Evolutionary conservation across 2,888 invertebrate species (phyloP), one percentile per base, ranked within the genome.

Genomic region (Zaprionus lineosus): DNA sequence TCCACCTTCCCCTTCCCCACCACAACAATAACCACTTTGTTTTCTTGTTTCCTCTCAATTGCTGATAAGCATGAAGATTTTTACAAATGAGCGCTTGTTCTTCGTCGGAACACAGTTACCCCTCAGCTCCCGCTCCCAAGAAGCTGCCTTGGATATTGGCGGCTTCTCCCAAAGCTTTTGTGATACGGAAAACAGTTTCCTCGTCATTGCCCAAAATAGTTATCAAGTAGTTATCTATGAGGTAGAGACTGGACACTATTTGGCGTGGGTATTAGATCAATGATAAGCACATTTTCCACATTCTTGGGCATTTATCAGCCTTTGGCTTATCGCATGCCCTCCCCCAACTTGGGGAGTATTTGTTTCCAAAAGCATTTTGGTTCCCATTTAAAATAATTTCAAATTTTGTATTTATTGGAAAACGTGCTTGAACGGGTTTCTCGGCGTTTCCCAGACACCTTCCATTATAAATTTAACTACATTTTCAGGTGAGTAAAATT

Each of bases 21-120:
- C n/a, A n/a, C n/a, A n/a, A n/a, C n/a, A n/a, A n/a, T n/a, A n/a
- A n/a, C n/a, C n/a, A n/a, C n/a, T 5, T 6, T 1, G 0, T 33
- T 14, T 56, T 40, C 12, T 51, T 36, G 29, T 37, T 43, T 50
- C 8, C 8, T 5, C 31, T 55, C 21, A 19, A 41, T 56, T 51
- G 43, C 55, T 79, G 75, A 79, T 78, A 78, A 78, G 37, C 46
- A 37, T 11, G 16, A 43, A 71, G 63, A 78, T 57, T 50, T 61
- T 41, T 28, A 11, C 39, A 46, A 53, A 66, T 51, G 58, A 65
- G 40, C 7, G n/a, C 34, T 44, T 8, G 6, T 8, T n/a, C 33
- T 44, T 11, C 1, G 1, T 1, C 6, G 9, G 33, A 19, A 26
- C 36, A 41, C 8, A 26, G n/a, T 33, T 41, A 9, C 12, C 5